Evolutionary conservation across 1,140 invertebrate genomes (phyloP), one percentile per base, ranked within the genome.

Genomic region (Calosoma granatense): DNA sequence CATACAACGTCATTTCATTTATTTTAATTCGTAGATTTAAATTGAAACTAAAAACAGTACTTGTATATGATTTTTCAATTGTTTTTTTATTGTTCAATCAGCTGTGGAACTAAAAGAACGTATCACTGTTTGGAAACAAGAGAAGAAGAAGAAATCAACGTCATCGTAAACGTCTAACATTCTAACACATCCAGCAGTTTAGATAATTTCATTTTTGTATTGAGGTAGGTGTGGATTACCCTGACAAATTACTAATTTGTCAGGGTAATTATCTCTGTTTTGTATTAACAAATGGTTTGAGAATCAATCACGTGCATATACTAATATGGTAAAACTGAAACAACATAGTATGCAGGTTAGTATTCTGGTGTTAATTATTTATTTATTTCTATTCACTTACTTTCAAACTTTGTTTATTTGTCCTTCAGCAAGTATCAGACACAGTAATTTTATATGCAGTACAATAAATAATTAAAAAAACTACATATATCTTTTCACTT

Each of bases 51-150:
- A 36, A 36, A 36, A 36, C 26, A n/a, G n/a, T 36, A 36, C 26
- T 9, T 36, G 26, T n/a, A 36, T 36, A n/a, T n/a, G n/a, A 15
- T 14, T 20, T 52, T 52, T 14, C 6, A 23, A 47, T 59, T 14
- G 39, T 30, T 51, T 20, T 53, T 41, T 20, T 19, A 51, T 26
- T 22, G 51, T 58, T 41, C 11, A 22, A 26, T 54, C 76, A 81
- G 87, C 82, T 60, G 74, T 76, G 21, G 88, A 91, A 62, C 73
- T 92, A 51, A 89, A 89, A 73, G 79, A 87, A 68, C 80, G 82
- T 65, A 92, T 92, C 70, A 74, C 81, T 41, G 78, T 79, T 54
- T 92, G 89, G 89, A 88, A 88, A 70, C 80, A 79, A 30, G 80
- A 87, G 63, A 86, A 83, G 70, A 80, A 78, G 65, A 75, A 70